Evolutionary conservation across 2,797 vertebrate species (phyloP).

Genomic region (Acanthornis magna): DNA sequence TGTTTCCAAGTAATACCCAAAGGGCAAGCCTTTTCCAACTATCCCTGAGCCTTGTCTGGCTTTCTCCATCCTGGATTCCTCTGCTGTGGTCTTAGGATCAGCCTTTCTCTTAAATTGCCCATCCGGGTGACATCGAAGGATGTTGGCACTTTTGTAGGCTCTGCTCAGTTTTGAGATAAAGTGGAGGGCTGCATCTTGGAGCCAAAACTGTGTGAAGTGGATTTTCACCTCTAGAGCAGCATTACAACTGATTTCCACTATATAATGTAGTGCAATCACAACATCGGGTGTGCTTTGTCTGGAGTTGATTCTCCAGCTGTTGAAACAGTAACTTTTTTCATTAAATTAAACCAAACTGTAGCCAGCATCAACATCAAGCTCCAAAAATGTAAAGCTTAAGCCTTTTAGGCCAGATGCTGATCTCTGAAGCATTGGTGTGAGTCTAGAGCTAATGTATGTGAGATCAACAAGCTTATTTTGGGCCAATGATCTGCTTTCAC

Average conservation of each 20-base stretch:
- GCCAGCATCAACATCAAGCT: constrained; percentile 34
- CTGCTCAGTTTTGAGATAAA: constrained; percentile 6
- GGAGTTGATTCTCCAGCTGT: constrained; percentile 34
- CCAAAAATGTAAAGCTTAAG: neutral
- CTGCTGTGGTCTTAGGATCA: neutral
- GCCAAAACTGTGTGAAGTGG: neutral
- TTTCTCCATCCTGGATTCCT: neutral
- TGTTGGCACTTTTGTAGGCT: constrained; percentile 10
- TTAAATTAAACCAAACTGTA: constrained; percentile 19
- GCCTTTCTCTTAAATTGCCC: neutral
- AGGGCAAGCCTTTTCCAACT: neutral
- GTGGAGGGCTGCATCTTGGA: neutral
- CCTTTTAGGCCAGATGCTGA: neutral
- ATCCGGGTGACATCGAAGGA: neutral
- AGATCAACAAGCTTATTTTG: neutral
- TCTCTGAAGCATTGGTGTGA: neutral
- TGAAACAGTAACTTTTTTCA: constrained; percentile 13
- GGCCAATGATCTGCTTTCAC: neutral
- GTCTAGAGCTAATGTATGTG: neutral
- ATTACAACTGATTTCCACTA: constrained; percentile 24
- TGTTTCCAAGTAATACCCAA: neutral
- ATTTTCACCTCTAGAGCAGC: constrained; percentile 36
- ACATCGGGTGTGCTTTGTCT: neutral
- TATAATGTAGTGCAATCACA: neutral
- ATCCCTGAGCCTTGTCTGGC: neutral